Conservation (phyloP, 2,797 vertebrate species). For the Enteromius radiatus region DNA sequence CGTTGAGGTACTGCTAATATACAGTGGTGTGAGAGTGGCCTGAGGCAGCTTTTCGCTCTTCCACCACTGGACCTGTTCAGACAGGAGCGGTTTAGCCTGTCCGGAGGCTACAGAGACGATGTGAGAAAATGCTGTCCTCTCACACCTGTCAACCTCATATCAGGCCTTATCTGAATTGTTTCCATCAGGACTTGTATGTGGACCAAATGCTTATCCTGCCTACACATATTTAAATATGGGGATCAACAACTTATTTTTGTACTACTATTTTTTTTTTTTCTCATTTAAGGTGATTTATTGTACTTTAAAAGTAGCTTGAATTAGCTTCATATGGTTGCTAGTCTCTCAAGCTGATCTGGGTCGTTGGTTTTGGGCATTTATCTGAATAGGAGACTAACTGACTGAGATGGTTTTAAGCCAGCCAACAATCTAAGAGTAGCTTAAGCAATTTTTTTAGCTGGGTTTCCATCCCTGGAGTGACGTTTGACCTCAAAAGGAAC, state of each 20-base stretch:
- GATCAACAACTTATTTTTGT: background rate
- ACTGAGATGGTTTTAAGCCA: background rate
- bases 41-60: slow-evolving; percentile 16
- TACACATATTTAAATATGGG: background rate
- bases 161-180: background rate
- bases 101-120: slow-evolving; percentile 23
- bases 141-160: slow-evolving; percentile 11
- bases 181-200: background rate
- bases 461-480: slow-evolving; percentile 21
- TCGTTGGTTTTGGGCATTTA: background rate
- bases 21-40: slow-evolving; percentile 6
- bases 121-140: slow-evolving; percentile 16
- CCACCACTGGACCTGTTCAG: slow-evolving; percentile 42
- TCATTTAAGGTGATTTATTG: background rate
- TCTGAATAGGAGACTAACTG: background rate
- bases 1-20: background rate
- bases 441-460: background rate
- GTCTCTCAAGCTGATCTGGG: background rate
- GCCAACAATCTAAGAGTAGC: background rate
- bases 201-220: background rate
- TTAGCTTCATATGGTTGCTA: background rate
- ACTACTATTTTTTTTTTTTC: background rate
- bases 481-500: slow-evolving; percentile 40
- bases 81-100: slow-evolving; percentile 22
- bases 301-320: background rate